Percentiles rank a stretch among this genome's conserved stretches.
Conservation (phyloP, 2,888 invertebrate species). For the Noctua comes region DNA sequence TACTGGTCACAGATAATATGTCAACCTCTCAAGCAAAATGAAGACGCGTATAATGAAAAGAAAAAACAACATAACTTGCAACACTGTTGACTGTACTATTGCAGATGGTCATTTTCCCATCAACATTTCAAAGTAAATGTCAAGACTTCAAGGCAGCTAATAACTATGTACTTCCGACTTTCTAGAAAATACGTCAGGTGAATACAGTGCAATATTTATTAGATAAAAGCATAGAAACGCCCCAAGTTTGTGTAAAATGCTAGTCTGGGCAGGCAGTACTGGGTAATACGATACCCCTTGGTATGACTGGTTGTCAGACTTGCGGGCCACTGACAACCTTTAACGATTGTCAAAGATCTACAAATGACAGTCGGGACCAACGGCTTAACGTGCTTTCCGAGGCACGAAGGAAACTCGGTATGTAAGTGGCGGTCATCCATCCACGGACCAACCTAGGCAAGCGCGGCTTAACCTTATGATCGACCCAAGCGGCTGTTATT, state of each 20-base stretch:
- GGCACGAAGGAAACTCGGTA: too few species aligned
- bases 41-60: not conserved
- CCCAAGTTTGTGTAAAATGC: not conserved
- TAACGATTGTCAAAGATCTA: too few species aligned
- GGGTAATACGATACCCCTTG: too few species aligned
- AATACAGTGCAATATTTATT: not conserved
- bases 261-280: not conserved
- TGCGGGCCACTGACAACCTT: too few species aligned
- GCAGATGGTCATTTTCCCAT: constrained; percentile 10
- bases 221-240: not conserved
- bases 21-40: not conserved
- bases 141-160: not conserved
- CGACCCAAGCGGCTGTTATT: too few species aligned
- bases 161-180: not conserved
- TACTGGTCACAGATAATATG: not conserved
- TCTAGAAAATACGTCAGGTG: not conserved
- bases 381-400: too few species aligned
- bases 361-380: too few species aligned
- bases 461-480: too few species aligned
- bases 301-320: too few species aligned
- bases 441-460: too few species aligned
- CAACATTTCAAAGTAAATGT: constrained; percentile 5
- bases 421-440: too few species aligned
- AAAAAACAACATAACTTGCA: not conserved
- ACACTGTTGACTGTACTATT: not conserved